These are phyloP conservation scores for Gobiocypris rarus DNA, from an alignment of 2,113 vertebrate genomes.

Conservation along the genomic window DNA sequence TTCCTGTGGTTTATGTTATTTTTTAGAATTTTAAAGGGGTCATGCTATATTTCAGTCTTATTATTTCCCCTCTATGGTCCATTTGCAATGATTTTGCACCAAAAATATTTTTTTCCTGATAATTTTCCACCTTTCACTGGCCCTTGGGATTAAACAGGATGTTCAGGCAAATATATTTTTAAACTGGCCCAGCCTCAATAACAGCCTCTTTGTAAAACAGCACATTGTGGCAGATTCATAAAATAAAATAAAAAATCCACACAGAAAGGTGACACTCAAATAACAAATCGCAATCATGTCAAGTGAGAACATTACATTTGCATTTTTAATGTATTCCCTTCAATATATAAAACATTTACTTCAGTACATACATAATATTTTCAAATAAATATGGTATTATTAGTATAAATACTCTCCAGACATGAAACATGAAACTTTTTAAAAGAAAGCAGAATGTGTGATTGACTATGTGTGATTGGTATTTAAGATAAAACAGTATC, in stretches of 20 bases:
- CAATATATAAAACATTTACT: neutral
- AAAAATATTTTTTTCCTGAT: neutral
- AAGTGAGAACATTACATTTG: neutral
- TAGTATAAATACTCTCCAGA: neutral
- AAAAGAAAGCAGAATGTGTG: neutral
- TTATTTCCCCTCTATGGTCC: neutral
- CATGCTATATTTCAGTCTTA: neutral
- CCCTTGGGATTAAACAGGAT: conserved; percentile 11
- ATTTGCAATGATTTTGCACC: neutral
- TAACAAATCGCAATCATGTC: neutral
- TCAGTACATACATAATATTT: neutral
- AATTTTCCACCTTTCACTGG: neutral
- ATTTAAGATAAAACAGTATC: neutral
- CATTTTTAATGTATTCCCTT: neutral
- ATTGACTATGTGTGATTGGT: no score
- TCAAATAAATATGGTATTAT: neutral
- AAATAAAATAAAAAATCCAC: neutral
- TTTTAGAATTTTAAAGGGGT: neutral
- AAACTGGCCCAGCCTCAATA: neutral
- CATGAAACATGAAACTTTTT: no score
- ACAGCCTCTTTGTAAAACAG: neutral
- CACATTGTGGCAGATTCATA: neutral
- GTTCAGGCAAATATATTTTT: neutral
- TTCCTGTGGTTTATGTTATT: neutral
- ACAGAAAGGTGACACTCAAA: neutral